Evolutionary conservation across 2,888 invertebrate genomes (phyloP), one percentile per base, ranked within the genome.

Genomic region (Shargacucullia verbasci): DNA sequence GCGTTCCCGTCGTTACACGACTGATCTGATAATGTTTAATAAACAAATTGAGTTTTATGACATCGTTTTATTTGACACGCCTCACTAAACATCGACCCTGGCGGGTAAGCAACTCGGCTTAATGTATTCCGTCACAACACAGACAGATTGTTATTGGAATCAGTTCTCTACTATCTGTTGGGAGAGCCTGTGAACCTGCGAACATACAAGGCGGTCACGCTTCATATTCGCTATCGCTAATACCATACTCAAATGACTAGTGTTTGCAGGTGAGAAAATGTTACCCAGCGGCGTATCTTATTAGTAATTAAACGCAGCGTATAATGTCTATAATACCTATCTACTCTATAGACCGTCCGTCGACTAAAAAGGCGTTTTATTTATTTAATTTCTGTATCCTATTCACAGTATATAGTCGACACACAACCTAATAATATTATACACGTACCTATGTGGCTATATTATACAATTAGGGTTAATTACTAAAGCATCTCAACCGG

Each of bases 21-120:
- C 85, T 85, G 84, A 86, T 78, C 73, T 80, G 73, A 75, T 81
- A 71, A 61, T 83, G 74, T 81, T 85, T 81, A 88, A 76, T 87
- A 88, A 84, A 87, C 15, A 50, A 59, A 82, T 72, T 81, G 69
- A 79, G 78, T 86, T 88, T 84, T 79, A 69, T 33, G 14, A 8
- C 7, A 27, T 45, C 43, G 57, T 83, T 81, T 83, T n/a, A 75
- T 78, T 80, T 59, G 5, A 11, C 15, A 43, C 14, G 7, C 12
- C 10, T 34, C 20, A 33, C 20, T 13, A n/a, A 12, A 33, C n/a
- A 33, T 11, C 5, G n/a, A 6, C 6, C 35, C 12, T 7, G 7
- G 35, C 8, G 13, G 13, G 20, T 4, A 20, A 20, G 20, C 20
- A 20, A 20, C 20, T 4, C 2, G 4, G 20, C 2, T 20, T 3